phyloP scores from a whole-genome alignment of 2,797 vertebrate genomes.

The Sus cebifrons region DNA sequence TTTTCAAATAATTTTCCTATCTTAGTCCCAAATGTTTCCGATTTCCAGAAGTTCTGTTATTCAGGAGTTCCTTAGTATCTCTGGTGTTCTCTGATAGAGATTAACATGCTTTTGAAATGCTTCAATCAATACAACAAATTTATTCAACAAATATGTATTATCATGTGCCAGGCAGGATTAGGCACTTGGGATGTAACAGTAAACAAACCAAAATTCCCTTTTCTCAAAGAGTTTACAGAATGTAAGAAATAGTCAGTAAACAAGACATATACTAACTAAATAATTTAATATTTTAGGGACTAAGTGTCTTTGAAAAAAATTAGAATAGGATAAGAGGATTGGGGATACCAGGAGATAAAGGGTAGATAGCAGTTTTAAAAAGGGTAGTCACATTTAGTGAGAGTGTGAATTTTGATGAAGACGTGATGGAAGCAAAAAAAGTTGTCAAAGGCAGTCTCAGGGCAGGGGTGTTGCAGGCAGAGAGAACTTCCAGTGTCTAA shows the following conservation, averaged over 20 bases:
- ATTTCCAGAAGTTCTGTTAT: constrained; percentile 34
- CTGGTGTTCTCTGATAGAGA: background rate
- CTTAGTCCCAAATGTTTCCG: background rate
- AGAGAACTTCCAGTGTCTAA: background rate
- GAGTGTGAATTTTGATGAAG: background rate
- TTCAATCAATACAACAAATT: constrained; percentile 29
- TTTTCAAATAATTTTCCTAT: background rate
- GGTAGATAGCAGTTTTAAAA: background rate
- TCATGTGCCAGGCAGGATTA: background rate
- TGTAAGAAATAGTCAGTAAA: constrained; percentile 25
- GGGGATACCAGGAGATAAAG: background rate
- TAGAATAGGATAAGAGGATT: background rate
- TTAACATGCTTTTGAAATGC: constrained; percentile 4
- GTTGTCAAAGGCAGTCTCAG: background rate
- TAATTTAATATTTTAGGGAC: background rate
- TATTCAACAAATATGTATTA: constrained; percentile 43
- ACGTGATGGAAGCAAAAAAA: background rate
- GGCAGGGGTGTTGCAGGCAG: background rate
- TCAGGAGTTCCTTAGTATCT: background rate
- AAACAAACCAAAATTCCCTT: constrained; percentile 56
- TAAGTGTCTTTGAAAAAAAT: background rate
- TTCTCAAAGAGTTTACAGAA: background rate
- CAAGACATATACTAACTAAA: background rate
- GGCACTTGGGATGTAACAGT: background rate
- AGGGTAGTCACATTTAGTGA: background rate